Evolutionary conservation across 1,140 invertebrate species (phyloP).

Genomic region (Bacillus rossius): DNA sequence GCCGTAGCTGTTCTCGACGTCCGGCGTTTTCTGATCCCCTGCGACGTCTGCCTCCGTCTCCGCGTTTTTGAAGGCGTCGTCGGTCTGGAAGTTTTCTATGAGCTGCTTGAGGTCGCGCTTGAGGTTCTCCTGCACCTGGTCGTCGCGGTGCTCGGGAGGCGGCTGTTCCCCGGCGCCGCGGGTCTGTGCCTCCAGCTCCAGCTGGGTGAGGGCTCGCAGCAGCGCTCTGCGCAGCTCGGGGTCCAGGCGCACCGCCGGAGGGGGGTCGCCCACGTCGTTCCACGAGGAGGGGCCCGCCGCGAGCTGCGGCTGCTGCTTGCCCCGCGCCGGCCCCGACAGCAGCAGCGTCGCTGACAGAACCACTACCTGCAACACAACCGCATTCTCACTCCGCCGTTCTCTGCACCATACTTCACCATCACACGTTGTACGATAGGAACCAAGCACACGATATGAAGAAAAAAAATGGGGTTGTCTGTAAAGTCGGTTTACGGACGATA

Average conservation of each 20-base stretch:
- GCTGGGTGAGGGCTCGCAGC: slow-evolving; percentile 59
- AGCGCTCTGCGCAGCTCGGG: slow-evolving; percentile 61
- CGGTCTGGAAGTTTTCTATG: neutral
- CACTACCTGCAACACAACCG: too few relatives aligned
- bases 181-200: slow-evolving; percentile 45
- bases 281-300: neutral
- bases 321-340: too few relatives aligned
- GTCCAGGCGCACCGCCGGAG: slow-evolving; percentile 53
- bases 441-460: too few relatives aligned
- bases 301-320: too few relatives aligned
- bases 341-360: too few relatives aligned
- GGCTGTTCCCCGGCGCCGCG: slow-evolving; percentile 1
- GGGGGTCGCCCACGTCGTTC: slow-evolving; percentile 1
- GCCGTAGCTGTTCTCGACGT: neutral
- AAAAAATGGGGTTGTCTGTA: too few relatives aligned
- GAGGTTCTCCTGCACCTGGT: neutral
- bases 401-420: too few relatives aligned
- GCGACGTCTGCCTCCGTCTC: neutral
- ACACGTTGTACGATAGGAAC: too few relatives aligned
- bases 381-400: too few relatives aligned
- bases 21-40: neutral
- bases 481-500: too few relatives aligned
- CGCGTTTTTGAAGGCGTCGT: too few relatives aligned
- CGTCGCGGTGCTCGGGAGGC: neutral
- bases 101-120: neutral